Conservation (phyloP, 2,888 invertebrate genomes). For the Pollenia amentaria region DNA sequence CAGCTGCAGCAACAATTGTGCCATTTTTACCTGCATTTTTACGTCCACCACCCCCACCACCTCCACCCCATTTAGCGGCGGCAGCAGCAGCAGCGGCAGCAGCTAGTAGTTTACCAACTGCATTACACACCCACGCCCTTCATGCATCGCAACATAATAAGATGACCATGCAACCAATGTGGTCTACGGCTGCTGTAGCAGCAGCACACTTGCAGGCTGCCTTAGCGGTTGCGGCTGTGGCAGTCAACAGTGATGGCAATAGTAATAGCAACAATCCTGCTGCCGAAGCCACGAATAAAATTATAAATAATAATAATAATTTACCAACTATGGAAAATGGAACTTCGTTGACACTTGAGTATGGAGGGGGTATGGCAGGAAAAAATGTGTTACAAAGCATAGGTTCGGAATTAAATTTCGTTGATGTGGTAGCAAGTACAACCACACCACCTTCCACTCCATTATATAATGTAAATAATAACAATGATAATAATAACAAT, state of each 20-base stretch:
- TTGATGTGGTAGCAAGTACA: constrained; percentile 58
- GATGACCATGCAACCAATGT: constrained; percentile 82
- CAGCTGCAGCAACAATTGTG: constrained; percentile 76
- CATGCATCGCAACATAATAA: constrained; percentile 75
- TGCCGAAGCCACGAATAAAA: constrained; percentile 21
- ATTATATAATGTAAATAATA: constrained; percentile 56
- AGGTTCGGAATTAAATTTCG: constrained; percentile 48
- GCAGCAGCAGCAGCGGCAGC: constrained; percentile 82
- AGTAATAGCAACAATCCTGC: constrained; percentile 42
- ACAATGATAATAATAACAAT: constrained; percentile 54
- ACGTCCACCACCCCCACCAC: constrained; percentile 80
- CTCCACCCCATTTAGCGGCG: constrained; percentile 86
- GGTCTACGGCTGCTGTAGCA: constrained; percentile 88
- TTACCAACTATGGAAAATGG: constrained; percentile 23
- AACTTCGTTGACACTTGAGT: constrained; percentile 20
- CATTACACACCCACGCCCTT: constrained; percentile 61
- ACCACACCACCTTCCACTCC: constrained; percentile 55
- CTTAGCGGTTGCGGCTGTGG: constrained; percentile 81
- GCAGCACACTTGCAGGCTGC: constrained; percentile 88
- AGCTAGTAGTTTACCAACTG: constrained; percentile 57
- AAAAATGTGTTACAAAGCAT: constrained; percentile 23
- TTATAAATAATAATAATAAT: constrained; percentile 29
- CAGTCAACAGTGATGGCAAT: constrained; percentile 74
- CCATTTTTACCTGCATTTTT: constrained; percentile 83
- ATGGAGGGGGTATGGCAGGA: constrained; percentile 2